Percentiles rank a stretch among this genome's conserved stretches.
These are phyloP conservation scores for Ormyrus thymus DNA, from an alignment of 2,888 invertebrate species.

Conservation along the genomic window DNA sequence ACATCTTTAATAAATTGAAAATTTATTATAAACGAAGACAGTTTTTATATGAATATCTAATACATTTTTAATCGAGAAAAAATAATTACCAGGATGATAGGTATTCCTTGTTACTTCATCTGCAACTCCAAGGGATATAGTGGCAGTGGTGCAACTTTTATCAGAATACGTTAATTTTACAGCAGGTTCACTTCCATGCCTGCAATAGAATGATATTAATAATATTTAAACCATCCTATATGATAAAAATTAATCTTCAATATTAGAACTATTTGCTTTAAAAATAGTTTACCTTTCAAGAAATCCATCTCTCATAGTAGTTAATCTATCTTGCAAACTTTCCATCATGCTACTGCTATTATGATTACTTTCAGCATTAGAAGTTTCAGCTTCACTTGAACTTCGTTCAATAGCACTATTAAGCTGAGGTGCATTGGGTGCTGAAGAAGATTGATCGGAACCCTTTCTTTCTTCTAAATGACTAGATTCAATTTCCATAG, in stretches of 20 bases:
- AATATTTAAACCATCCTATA: background rate
- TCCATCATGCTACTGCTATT: slow-evolving; percentile 71
- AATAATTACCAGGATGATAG: slow-evolving; percentile 67
- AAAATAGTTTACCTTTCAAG: slow-evolving; percentile 75
- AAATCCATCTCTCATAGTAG: slow-evolving; percentile 78
- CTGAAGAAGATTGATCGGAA: slow-evolving; percentile 64
- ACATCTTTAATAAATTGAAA: slow-evolving; percentile 24
- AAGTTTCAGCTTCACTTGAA: slow-evolving; percentile 56
- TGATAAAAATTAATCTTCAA: background rate
- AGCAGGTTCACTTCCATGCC: slow-evolving; percentile 79
- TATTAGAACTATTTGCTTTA: background rate
- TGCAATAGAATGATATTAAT: slow-evolving; percentile 56
- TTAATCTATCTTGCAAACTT: slow-evolving; percentile 73
- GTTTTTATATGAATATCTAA: background rate
- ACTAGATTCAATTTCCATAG: slow-evolving; percentile 71
- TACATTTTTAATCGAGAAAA: background rate
- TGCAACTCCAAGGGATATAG: slow-evolving; percentile 77
- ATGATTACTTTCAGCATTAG: slow-evolving; percentile 60
- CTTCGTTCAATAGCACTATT: slow-evolving; percentile 54
- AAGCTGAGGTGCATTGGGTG: slow-evolving; percentile 58
- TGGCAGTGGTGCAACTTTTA: slow-evolving; percentile 80
- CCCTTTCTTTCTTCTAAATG: slow-evolving; percentile 63
- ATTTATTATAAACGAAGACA: background rate
- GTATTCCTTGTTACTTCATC: slow-evolving; percentile 73
- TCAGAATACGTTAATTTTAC: slow-evolving; percentile 80